These are phyloP conservation scores for Amazona guildingii DNA, from an alignment of 2,113 vertebrate genomes.

Conservation along the genomic window DNA sequence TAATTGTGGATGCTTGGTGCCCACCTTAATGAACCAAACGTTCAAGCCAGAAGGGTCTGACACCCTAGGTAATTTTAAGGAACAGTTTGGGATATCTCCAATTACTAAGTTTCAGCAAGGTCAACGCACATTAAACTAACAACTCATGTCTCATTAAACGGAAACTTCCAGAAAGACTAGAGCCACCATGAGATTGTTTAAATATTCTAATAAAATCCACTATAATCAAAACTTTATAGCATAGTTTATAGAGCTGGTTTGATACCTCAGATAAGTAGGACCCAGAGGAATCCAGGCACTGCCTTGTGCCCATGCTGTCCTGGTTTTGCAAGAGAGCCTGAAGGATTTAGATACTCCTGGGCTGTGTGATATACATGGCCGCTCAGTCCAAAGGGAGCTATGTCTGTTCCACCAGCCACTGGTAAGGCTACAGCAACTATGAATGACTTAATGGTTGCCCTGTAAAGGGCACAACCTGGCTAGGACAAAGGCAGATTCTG, in stretches of 20 bases:
- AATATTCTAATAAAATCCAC: neutral
- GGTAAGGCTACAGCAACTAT: neutral
- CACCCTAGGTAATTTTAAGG: neutral
- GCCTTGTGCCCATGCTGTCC: neutral
- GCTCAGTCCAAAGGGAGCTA: neutral
- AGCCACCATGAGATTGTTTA: neutral
- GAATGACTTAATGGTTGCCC: neutral
- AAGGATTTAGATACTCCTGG: neutral
- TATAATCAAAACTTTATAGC: neutral
- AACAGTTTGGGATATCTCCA: neutral
- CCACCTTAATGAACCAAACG: neutral
- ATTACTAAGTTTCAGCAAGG: neutral
- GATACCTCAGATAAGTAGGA: neutral
- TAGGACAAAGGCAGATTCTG: neutral
- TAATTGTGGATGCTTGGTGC: neutral
- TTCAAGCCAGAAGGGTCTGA: neutral
- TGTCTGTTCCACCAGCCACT: neutral
- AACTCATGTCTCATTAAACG: neutral
- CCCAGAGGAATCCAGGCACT: neutral
- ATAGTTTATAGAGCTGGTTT: neutral
- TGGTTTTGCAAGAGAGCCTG: neutral
- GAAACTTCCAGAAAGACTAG: neutral
- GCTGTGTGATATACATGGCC: neutral
- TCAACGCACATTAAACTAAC: neutral
- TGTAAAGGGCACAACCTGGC: neutral